These are phyloP conservation scores for Campoletis sonorensis DNA, from an alignment of 1,140 invertebrate species.

Conservation along the genomic window DNA sequence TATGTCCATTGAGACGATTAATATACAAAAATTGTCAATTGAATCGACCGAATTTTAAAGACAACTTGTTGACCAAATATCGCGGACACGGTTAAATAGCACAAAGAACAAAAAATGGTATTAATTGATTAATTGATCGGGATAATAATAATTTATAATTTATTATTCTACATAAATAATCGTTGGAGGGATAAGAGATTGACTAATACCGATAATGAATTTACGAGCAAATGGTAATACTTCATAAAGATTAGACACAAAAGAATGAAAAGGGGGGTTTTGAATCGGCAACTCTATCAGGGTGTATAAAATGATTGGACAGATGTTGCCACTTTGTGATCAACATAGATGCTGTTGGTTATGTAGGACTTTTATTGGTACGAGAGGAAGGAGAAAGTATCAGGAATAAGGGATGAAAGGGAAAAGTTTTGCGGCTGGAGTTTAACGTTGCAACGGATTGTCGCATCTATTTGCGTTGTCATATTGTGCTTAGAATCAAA, in stretches of 20 bases:
- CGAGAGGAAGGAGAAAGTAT: neutral
- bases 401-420: neutral
- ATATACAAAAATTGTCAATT: neutral
- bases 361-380: slow-evolving; percentile 43
- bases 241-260: neutral
- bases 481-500: slow-evolving; percentile 56
- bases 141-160: too few relatives aligned
- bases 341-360: slow-evolving; percentile 21
- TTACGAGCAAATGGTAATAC: neutral
- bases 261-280: neutral
- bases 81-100: too few relatives aligned
- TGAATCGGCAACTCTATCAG: slow-evolving; percentile 2
- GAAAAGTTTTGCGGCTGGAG: slow-evolving; percentile 28
- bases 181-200: neutral
- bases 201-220: neutral
- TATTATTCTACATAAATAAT: neutral
- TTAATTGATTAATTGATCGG: too few relatives aligned
- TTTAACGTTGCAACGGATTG: slow-evolving; percentile 33
- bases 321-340: slow-evolving; percentile 32
- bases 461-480: slow-evolving; percentile 16
- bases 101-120: too few relatives aligned
- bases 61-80: too few relatives aligned
- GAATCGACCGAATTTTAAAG: neutral
- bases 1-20: neutral
- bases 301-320: slow-evolving; percentile 23